Conservation (phyloP, 2,113 vertebrate species). For the Gymnogyps californianus region DNA sequence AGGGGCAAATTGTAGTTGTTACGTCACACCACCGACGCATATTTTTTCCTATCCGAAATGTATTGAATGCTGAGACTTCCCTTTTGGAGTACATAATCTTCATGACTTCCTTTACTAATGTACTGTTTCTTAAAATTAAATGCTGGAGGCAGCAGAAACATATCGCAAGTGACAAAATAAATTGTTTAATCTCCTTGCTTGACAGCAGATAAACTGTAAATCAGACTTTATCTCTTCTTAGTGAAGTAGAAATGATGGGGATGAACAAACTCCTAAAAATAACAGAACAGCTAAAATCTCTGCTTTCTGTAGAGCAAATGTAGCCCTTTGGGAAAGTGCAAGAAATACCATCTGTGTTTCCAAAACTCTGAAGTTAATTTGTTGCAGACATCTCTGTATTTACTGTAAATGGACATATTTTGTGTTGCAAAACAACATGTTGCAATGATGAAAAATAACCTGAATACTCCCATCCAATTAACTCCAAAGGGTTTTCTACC, state of each 20-base stretch:
- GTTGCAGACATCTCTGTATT: conserved; percentile 1
- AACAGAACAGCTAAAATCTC: not conserved
- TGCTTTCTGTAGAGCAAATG: not conserved
- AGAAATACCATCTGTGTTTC: conserved; percentile 63
- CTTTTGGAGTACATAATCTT: too few relatives aligned
- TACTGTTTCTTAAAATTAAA: not conserved
- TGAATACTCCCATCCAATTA: not conserved
- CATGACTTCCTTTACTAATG: not conserved
- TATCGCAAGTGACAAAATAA: not conserved
- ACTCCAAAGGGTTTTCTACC: not conserved
- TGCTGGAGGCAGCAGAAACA: not conserved
- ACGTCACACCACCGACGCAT: rapidly evolving
- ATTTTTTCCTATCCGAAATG: not conserved
- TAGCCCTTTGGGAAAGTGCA: conserved; percentile 18
- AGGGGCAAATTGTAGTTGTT: rapidly evolving
- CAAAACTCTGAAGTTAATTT: conserved; percentile 20
- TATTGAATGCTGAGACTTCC: rapidly evolving
- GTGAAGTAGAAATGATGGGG: not conserved
- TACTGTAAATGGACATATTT: conserved; percentile 50
- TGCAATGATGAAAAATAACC: conserved; percentile 15
- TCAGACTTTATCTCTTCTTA: not conserved
- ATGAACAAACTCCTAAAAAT: conserved; percentile 16
- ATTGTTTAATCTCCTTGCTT: not conserved
- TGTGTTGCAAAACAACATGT: conserved; percentile 37
- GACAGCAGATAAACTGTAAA: conserved; percentile 6